Evolutionary conservation across 2,888 invertebrate species (phyloP), one percentile per base, ranked within the genome.

Genomic region (Pedicia rivosa): DNA sequence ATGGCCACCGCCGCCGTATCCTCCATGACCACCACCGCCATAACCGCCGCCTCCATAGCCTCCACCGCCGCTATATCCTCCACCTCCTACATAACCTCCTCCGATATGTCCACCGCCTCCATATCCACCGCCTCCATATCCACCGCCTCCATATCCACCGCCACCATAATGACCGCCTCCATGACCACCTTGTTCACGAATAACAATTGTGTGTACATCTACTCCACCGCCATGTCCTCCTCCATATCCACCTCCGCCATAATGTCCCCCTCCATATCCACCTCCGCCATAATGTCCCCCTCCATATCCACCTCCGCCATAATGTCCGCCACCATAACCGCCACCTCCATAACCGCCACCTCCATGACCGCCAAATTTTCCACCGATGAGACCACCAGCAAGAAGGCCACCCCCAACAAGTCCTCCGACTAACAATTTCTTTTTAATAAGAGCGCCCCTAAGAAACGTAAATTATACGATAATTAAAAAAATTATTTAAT

Each of bases 171-270:
- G 20, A 9, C 19, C 20, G 20, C 33, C 33, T 22, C 26, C 26
- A 26, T 9, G 24, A 22, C 24, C 24, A n/a, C 24, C n/a, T 5
- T n/a, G 10, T 3, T n/a, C 24, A 10, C 8, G n/a, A 10, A 10
- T 24, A n/a, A n/a, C n/a, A n/a, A n/a, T n/a, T n/a, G n/a, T n/a
- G n/a, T n/a, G n/a, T n/a, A n/a, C n/a, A n/a, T n/a, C n/a, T 5
- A 10, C 7, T 4, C 32, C 32, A 31, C 25, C 36, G 10, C 36
- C 36, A 13, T 30, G 20, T 22, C 22, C 29, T 20, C 36, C 36
- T 15, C 31, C 24, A 24, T n/a, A 15, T 5, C 9, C 7, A 4
- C 32, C 32, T 13, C 25, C 36, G 10, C 36, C 36, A 13, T 30
- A 29, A 14, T 15, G 3, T 8, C 29, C 12, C 36, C 36, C 12